Conservation (phyloP, 2,113 vertebrate species). For the Ranitomeya imitator region DNA sequence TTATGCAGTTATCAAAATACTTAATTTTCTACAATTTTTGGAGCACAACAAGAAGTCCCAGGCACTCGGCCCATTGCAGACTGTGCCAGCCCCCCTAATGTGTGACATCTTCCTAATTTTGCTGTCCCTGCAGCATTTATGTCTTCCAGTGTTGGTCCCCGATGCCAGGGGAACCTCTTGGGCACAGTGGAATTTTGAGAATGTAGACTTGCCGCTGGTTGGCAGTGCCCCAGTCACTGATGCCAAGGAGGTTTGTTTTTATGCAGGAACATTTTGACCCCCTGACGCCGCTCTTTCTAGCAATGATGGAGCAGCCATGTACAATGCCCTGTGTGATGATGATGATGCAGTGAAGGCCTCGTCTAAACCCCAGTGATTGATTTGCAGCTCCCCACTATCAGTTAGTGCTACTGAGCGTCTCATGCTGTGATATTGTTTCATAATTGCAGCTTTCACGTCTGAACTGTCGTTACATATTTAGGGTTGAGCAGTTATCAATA, state of each 20-base stretch:
- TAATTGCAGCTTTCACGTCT: neutral
- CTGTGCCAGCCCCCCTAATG: neutral
- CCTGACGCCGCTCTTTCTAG: neutral
- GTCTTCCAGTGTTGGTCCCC: neutral
- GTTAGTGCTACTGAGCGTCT: neutral
- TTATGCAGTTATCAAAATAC: neutral
- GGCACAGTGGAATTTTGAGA: constrained; percentile 34
- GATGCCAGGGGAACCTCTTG: constrained; percentile 44
- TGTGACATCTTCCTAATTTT: constrained; percentile 27
- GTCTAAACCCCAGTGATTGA: neutral
- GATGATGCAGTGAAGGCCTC: neutral
- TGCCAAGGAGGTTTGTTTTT: neutral
- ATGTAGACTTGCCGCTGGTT: constrained; percentile 17
- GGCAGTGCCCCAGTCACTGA: constrained; percentile 39
- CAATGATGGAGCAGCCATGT: neutral
- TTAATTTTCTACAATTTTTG: neutral
- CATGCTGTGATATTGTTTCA: constrained; percentile 1
- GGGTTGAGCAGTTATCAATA: neutral
- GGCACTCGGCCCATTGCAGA: neutral
- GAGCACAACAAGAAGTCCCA: neutral
- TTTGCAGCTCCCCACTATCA: too few relatives aligned
- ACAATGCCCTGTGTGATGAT: neutral
- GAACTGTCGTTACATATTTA: neutral
- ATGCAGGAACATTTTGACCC: neutral
- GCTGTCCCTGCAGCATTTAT: neutral